Evolutionary conservation across 30 jellyfish, hydroid and myxozoan genomes (phyloP).

Genomic region (Aurelia aurita): DNA sequence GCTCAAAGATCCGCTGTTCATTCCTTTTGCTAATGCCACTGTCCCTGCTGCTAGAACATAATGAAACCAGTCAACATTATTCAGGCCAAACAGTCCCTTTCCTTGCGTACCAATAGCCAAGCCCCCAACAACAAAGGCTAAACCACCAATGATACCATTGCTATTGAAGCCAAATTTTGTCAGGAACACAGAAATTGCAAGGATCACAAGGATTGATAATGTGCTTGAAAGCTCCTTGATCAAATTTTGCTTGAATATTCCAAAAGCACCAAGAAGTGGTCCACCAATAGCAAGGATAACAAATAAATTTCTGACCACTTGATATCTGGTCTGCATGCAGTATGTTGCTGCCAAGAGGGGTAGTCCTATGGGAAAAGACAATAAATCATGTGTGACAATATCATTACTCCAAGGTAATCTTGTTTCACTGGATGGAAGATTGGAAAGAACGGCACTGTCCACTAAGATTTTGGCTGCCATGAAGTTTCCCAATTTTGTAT

Average conservation of each 20-base stretch:
- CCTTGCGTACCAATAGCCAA: conserved; percentile 66
- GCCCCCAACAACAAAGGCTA: conserved; percentile 54
- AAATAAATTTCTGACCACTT: background rate
- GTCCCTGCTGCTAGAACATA: conserved; percentile 49
- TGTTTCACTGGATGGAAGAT: too few relatives aligned
- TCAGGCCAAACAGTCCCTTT: conserved; percentile 12
- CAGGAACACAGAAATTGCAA: conserved; percentile 16
- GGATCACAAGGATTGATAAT: conserved; percentile 34
- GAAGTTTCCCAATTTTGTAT: too few relatives aligned
- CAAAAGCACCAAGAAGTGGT: conserved; percentile 36
- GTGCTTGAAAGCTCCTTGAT: conserved; percentile 49
- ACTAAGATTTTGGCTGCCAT: too few relatives aligned
- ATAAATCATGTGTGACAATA: background rate
- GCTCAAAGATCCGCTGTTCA: background rate
- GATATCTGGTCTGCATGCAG: conserved; percentile 27
- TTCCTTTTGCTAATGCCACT: conserved; percentile 44
- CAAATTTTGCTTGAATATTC: conserved; percentile 2
- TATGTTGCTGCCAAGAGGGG: conserved; percentile 62
- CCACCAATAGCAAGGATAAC: conserved; percentile 25
- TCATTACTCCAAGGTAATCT: too few relatives aligned
- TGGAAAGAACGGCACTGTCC: too few relatives aligned
- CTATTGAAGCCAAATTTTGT: conserved; percentile 8
- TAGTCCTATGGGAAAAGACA: conserved; percentile 18
- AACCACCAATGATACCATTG: conserved; percentile 32
- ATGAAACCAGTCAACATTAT: conserved; percentile 69